Conservation (phyloP, 2,888 invertebrate genomes). For the Hofmannophila pseudospretella region DNA sequence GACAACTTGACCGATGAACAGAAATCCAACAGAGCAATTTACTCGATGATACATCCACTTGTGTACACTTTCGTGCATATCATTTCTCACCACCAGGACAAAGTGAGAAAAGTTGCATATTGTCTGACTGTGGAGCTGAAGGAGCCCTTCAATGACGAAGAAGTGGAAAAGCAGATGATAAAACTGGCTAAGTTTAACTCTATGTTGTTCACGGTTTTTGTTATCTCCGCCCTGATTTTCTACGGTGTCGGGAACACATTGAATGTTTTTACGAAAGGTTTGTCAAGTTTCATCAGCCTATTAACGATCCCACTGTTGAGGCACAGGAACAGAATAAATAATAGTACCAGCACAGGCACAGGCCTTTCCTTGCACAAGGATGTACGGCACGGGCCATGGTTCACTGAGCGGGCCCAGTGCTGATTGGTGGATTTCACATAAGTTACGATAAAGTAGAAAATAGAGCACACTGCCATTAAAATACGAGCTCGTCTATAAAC, state of each 20-base stretch:
- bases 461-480: no score
- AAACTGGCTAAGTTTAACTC: slow-evolving; percentile 21
- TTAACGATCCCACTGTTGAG: no score
- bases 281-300: no score
- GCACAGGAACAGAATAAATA: no score
- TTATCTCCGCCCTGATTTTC: not conserved
- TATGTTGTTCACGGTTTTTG: slow-evolving; percentile 14
- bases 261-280: no score
- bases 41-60: slow-evolving; percentile 13
- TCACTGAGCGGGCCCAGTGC: no score
- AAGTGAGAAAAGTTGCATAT: slow-evolving; percentile 7
- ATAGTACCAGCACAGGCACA: no score
- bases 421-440: no score
- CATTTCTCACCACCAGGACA: slow-evolving; percentile 3
- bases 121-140: slow-evolving; percentile 20
- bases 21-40: slow-evolving; percentile 10
- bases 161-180: slow-evolving; percentile 40
- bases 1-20: slow-evolving; percentile 23
- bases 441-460: no score
- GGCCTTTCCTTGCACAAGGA: no score
- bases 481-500: no score
- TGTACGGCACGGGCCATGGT: no score
- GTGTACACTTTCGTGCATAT: slow-evolving; percentile 9
- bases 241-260: not conserved
- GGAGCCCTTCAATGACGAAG: slow-evolving; percentile 29